phyloP scores from a whole-genome alignment of 2,113 vertebrate species.

The Cnemophilus loriae region DNA sequence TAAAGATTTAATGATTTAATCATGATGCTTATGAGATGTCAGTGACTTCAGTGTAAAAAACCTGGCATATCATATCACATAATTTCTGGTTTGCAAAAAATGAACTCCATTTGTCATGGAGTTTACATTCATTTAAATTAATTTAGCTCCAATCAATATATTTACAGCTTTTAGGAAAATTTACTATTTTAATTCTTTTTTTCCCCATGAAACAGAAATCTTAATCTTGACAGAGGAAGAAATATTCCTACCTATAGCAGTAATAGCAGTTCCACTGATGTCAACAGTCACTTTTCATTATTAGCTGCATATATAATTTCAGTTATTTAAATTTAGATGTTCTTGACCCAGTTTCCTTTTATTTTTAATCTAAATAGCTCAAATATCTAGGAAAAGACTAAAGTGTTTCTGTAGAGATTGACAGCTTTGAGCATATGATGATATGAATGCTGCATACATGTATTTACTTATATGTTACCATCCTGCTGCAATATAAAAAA shows the following conservation, averaged over 20 bases:
- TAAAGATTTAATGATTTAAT: not conserved
- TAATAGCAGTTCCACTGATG: not conserved
- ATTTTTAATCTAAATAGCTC: not conserved
- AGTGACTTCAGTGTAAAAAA: not conserved
- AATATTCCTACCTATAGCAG: not conserved
- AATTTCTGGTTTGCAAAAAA: not conserved
- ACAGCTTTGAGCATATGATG: not conserved
- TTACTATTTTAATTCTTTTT: not conserved
- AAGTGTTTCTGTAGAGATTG: not conserved
- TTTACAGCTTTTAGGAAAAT: not conserved
- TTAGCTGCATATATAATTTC: not conserved
- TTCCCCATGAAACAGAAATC: not conserved
- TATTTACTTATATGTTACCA: not conserved
- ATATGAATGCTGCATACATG: not conserved
- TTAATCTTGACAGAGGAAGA: not conserved
- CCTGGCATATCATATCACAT: not conserved
- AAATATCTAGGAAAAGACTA: not conserved
- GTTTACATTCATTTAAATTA: not conserved
- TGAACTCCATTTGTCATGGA: not conserved
- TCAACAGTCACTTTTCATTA: not conserved
- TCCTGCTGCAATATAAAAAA: not conserved
- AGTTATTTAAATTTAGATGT: not conserved
- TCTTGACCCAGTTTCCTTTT: not conserved
- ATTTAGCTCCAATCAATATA: not conserved
- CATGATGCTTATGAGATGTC: not conserved